Conservation (phyloP, 2,797 vertebrate genomes). For the Gallirallus australis region DNA sequence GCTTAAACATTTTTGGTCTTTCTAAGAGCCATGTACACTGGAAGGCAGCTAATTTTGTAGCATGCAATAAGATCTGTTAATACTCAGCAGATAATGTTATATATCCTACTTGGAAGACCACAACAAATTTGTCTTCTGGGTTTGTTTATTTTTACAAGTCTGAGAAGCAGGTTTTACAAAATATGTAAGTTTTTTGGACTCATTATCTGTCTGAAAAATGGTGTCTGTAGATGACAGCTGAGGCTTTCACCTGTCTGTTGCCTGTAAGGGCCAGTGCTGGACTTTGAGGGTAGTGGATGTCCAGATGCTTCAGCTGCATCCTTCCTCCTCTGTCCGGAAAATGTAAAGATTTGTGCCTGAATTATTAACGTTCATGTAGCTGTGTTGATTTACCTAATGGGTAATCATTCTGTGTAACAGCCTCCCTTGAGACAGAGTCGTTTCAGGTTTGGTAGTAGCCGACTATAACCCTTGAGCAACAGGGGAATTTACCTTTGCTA, state of each 20-base stretch:
- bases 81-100: neutral
- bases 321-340: neutral
- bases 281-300: neutral
- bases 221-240: neutral
- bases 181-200: neutral
- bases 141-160: neutral
- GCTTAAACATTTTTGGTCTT: neutral
- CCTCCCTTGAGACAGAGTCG: neutral
- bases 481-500: constrained; percentile 44
- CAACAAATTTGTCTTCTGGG: neutral
- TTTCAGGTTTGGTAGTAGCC: constrained; percentile 38
- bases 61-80: neutral
- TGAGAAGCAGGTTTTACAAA: neutral
- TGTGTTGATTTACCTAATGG: constrained; percentile 62
- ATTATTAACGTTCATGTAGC: neutral
- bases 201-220: neutral
- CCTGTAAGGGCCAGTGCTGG: neutral
- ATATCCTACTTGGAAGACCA: neutral
- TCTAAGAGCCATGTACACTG: neutral
- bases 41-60: neutral
- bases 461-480: neutral
- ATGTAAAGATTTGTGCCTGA: constrained; percentile 5
- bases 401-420: constrained; percentile 47
- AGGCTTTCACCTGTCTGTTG: neutral
- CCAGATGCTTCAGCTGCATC: neutral